Percentiles rank a stretch among this genome's conserved stretches.
These are phyloP conservation scores for Aselliscus stoliczkanus DNA, from an alignment of 2,797 vertebrate genomes.

Conservation along the genomic window DNA sequence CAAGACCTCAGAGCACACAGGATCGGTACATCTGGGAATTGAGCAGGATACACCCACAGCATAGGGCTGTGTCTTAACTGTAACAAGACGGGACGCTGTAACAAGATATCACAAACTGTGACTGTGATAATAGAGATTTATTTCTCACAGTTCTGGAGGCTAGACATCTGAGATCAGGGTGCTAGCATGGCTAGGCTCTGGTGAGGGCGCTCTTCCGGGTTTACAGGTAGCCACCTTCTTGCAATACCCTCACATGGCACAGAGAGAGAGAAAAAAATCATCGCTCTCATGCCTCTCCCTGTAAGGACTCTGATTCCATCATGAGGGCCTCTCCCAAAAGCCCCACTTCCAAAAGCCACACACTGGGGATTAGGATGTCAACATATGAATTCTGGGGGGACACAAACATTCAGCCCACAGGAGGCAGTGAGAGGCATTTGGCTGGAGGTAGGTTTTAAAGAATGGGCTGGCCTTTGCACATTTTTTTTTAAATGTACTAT, in stretches of 20 bases:
- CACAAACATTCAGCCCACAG: neutral
- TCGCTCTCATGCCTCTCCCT: neutral
- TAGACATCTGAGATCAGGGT: neutral
- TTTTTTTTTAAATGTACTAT: neutral
- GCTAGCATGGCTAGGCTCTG: neutral
- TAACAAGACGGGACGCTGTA: neutral
- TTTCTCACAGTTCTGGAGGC: neutral
- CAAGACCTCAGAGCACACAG: neutral
- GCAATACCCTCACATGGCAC: neutral
- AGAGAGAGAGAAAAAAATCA: neutral
- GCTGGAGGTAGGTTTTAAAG: neutral
- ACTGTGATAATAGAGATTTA: neutral
- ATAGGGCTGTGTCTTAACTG: neutral
- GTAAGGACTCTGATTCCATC: neutral
- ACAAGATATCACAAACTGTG: neutral
- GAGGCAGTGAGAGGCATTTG: neutral
- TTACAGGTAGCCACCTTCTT: neutral
- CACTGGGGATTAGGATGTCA: neutral
- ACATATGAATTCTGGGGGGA: neutral
- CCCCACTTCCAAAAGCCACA: neutral
- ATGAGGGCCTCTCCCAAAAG: neutral
- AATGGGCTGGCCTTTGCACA: neutral
- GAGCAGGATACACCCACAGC: neutral
- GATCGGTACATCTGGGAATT: neutral
- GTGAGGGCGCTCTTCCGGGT: neutral